Evolutionary conservation across 1,140 invertebrate genomes (phyloP).

Genomic region (Camponotus pennsylvanicus): DNA sequence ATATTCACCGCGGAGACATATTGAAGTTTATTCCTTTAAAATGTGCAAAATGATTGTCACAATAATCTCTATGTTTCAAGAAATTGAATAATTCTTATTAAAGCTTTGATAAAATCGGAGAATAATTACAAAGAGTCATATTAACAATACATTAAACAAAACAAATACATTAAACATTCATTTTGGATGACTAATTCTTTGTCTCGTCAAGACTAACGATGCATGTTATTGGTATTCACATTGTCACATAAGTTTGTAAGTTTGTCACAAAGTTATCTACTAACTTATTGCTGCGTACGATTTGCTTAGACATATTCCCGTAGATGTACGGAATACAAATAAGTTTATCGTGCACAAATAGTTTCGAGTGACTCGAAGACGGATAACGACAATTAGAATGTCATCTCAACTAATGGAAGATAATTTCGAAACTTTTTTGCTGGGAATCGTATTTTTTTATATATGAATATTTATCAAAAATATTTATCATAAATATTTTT

Average conservation of each 20-base stretch:
- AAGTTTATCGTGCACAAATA: constrained; percentile 63
- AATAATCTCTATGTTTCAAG: background rate
- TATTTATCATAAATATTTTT: too few relatives aligned
- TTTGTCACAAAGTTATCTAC: constrained; percentile 53
- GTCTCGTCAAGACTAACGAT: background rate
- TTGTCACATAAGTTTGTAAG: constrained; percentile 31
- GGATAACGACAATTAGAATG: constrained; percentile 78
- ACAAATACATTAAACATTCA: background rate
- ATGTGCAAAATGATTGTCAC: background rate
- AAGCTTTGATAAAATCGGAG: background rate
- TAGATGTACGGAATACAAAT: constrained; percentile 74
- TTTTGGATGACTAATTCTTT: background rate
- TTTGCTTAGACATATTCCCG: constrained; percentile 43
- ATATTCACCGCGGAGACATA: background rate
- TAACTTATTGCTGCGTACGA: constrained; percentile 51
- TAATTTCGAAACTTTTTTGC: background rate
- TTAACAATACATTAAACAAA: background rate
- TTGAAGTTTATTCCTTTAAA: background rate
- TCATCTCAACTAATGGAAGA: constrained; percentile 54
- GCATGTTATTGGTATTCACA: constrained; percentile 49
- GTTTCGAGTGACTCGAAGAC: constrained; percentile 65
- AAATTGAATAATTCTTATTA: background rate
- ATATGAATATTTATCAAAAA: background rate
- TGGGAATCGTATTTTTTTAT: background rate
- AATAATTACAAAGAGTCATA: background rate